Evolutionary conservation across 2,888 invertebrate genomes (phyloP).

Genomic region (Lepidochrysops patricia): DNA sequence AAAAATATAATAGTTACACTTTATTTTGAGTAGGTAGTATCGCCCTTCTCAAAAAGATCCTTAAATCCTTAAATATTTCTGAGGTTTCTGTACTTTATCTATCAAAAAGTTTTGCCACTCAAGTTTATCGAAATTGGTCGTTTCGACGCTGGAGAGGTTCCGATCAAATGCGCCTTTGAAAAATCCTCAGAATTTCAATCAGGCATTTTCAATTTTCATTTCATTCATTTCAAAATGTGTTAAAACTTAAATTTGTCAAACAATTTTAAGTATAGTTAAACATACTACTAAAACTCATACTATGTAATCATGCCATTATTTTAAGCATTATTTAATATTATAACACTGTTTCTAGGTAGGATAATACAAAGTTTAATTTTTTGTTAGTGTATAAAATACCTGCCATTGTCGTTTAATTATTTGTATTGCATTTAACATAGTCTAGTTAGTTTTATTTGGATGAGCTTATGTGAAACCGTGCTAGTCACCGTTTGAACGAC

Average conservation of each 20-base stretch:
- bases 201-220: too few relatives aligned
- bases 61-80: too few relatives aligned
- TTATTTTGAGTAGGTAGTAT: too few relatives aligned
- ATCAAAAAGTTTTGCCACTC: too few relatives aligned
- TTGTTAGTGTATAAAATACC: constrained; percentile 10
- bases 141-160: too few relatives aligned
- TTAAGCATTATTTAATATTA: neutral
- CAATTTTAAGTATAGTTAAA: neutral
- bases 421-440: constrained; percentile 28
- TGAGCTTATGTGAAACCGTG: constrained; percentile 36
- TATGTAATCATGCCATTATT: neutral
- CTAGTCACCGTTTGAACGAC: constrained; percentile 36
- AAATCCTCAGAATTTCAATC: too few relatives aligned
- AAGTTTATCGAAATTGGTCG: too few relatives aligned
- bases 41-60: too few relatives aligned
- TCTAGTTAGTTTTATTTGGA: constrained; percentile 34
- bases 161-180: too few relatives aligned
- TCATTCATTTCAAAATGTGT: too few relatives aligned
- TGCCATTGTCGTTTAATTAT: neutral
- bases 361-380: neutral
- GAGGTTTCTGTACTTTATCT: too few relatives aligned
- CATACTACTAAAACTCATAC: neutral
- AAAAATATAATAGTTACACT: too few relatives aligned
- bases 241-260: neutral
- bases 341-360: neutral